These are phyloP conservation scores for Fissipunctia ypsillon DNA, from an alignment of 2,888 invertebrate species.

Conservation along the genomic window DNA sequence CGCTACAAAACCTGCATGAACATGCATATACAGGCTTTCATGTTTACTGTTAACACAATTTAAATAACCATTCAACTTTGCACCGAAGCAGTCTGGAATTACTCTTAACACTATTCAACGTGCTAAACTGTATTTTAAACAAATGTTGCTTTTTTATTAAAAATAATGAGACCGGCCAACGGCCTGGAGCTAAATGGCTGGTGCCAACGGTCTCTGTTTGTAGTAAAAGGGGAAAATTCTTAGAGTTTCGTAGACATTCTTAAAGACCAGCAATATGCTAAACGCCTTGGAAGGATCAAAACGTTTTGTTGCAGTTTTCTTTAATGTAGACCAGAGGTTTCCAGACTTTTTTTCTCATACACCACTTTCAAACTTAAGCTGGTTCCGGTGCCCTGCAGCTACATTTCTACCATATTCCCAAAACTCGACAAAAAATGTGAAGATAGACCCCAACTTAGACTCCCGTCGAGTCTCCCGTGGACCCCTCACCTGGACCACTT, in stretches of 20 bases:
- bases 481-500: too few species aligned
- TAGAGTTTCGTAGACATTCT: background rate
- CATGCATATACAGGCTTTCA: background rate
- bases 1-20: background rate
- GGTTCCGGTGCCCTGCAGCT: too few species aligned
- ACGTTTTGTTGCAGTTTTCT: slow-evolving; percentile 1
- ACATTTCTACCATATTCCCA: too few species aligned
- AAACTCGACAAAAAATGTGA: too few species aligned
- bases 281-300: slow-evolving; percentile 11
- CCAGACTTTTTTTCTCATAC: too few species aligned
- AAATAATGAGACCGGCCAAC: slow-evolving; percentile 3
- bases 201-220: background rate
- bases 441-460: too few species aligned
- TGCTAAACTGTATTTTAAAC: slow-evolving; percentile 26
- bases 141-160: background rate
- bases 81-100: slow-evolving; percentile 15
- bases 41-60: slow-evolving; percentile 19
- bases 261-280: slow-evolving; percentile 14
- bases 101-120: slow-evolving; percentile 27
- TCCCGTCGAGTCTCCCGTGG: too few species aligned
- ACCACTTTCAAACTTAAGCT: too few species aligned
- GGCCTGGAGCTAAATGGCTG: slow-evolving; percentile 19
- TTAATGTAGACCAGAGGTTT: too few species aligned
- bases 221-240: slow-evolving; percentile 18
- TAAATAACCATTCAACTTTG: slow-evolving; percentile 34